Evolutionary conservation across 2,113 vertebrate genomes (phyloP).

Genomic region (Nyctereutes procyonoides): DNA sequence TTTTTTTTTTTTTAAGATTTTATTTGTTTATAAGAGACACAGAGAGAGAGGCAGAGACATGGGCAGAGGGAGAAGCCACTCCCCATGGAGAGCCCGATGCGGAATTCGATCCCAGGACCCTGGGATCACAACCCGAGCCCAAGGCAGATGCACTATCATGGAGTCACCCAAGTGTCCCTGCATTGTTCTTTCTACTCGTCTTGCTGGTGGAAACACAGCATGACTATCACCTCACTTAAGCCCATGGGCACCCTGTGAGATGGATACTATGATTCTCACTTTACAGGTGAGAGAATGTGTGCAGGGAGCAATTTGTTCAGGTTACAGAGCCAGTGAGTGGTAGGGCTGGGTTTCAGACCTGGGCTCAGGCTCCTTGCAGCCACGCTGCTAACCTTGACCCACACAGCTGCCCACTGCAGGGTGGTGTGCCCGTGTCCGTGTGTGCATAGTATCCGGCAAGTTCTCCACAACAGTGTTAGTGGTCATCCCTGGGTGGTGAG

Average conservation of each 20-base stretch:
- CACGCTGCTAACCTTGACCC: background rate
- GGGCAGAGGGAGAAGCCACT: too few relatives aligned
- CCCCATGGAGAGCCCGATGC: too few relatives aligned
- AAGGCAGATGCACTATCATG: too few relatives aligned
- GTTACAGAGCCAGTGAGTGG: background rate
- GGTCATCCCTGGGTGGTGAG: background rate
- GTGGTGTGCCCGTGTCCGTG: background rate
- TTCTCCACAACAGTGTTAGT: background rate
- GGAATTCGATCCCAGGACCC: too few relatives aligned
- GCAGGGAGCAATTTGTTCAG: background rate
- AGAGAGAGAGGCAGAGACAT: too few relatives aligned
- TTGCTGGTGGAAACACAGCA: background rate
- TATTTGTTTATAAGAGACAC: too few relatives aligned
- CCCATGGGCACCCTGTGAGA: background rate
- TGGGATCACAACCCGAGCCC: too few relatives aligned
- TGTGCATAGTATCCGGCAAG: background rate
- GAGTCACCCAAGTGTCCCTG: too few relatives aligned
- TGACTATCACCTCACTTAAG: background rate
- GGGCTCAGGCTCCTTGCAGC: background rate
- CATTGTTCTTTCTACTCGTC: background rate
- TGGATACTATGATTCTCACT: background rate
- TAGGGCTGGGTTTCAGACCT: background rate
- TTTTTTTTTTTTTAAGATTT: too few relatives aligned
- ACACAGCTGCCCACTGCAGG: background rate
- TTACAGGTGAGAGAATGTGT: background rate